Evolutionary conservation across 2,888 invertebrate genomes (phyloP).

Genomic region (Campopleginae sp.): DNA sequence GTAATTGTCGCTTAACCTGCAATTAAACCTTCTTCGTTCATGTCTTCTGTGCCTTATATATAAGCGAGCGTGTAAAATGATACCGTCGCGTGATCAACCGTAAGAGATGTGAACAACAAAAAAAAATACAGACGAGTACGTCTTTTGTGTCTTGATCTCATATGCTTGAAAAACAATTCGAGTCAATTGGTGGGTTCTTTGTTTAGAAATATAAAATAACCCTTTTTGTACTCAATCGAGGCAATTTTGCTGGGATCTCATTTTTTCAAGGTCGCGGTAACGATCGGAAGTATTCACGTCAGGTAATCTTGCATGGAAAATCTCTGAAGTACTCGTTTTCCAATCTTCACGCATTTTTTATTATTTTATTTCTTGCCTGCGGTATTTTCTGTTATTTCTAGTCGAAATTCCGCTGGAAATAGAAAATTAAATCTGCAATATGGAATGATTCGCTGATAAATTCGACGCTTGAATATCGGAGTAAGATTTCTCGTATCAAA

Average conservation of each 20-base stretch:
- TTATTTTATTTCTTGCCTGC: neutral
- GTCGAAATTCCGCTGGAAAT: neutral
- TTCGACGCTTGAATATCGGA: neutral
- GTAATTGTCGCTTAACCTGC: conserved; percentile 73
- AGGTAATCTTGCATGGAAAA: neutral
- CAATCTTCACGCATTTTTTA: neutral
- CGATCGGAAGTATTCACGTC: neutral
- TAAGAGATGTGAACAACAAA: conserved; percentile 27
- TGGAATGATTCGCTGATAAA: neutral
- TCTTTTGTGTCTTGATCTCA: conserved; percentile 6
- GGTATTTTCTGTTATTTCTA: neutral
- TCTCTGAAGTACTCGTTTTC: neutral
- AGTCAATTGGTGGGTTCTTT: conserved; percentile 36
- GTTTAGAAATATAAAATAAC: conserved; percentile 10
- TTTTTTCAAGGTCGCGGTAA: neutral
- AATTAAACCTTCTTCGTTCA: conserved; percentile 68
- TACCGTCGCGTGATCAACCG: conserved; percentile 63
- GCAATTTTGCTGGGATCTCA: neutral
- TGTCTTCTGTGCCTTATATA: conserved; percentile 41
- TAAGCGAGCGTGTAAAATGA: conserved; percentile 44
- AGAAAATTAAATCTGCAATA: neutral
- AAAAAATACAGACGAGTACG: conserved; percentile 48
- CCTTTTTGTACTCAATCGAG: conserved; percentile 6
- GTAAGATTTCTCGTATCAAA: neutral
- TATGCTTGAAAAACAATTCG: neutral